Percentiles rank a stretch among this genome's conserved stretches.
These are phyloP conservation scores for Macrobrachium rosenbergii DNA, from an alignment of 1,140 invertebrate genomes.

Conservation along the genomic window DNA sequence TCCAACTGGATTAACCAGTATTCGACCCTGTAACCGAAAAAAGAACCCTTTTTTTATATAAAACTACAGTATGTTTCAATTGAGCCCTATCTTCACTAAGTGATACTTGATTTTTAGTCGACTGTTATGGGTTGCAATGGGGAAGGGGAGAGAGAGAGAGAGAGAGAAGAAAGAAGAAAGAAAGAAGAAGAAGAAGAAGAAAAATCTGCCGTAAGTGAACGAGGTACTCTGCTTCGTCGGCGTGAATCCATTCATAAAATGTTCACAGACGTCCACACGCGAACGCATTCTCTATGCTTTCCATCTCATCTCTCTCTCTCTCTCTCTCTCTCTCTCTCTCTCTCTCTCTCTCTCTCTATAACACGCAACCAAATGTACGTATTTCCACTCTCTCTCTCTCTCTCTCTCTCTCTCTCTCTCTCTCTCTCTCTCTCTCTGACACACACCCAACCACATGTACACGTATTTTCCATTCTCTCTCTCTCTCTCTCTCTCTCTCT, in stretches of 20 bases:
- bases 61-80: too few species aligned
- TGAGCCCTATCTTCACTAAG: too few species aligned
- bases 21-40: too few species aligned
- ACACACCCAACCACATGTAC: background rate
- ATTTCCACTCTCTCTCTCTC: background rate
- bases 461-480: background rate
- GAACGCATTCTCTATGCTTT: background rate
- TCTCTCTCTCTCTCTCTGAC: too few species aligned
- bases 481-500: background rate
- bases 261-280: background rate
- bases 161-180: constrained; percentile 3
- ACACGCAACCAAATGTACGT: background rate
- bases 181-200: constrained; percentile 4
- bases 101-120: background rate
- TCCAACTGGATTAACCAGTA: too few species aligned
- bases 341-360: background rate
- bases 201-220: background rate
- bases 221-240: background rate
- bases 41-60: too few species aligned
- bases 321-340: too few species aligned
- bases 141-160: background rate
- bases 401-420: background rate
- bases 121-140: background rate
- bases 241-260: background rate
- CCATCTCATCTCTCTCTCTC: background rate